Evolutionary conservation across 2,113 vertebrate species (phyloP).

Genomic region (Tamias sibiricus): DNA sequence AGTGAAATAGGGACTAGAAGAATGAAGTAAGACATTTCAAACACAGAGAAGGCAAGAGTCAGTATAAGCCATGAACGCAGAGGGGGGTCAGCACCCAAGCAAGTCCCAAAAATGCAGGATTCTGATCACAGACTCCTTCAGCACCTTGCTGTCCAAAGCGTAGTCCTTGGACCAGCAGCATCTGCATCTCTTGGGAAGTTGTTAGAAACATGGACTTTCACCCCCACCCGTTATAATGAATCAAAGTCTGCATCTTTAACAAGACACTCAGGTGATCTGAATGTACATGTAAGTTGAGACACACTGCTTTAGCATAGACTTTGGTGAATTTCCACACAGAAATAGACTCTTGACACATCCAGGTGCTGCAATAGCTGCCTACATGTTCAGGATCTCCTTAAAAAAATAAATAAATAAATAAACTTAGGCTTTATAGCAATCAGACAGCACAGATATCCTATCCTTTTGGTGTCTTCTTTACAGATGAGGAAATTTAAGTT

Average conservation of each 20-base stretch:
- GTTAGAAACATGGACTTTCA: not conserved
- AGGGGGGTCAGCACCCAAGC: not conserved
- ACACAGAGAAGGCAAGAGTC: not conserved
- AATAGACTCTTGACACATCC: not conserved
- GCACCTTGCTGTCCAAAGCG: not conserved
- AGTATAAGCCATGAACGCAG: not conserved
- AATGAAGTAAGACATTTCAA: not conserved
- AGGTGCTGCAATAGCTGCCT: not conserved
- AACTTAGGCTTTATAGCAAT: not conserved
- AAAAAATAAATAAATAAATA: too few species aligned
- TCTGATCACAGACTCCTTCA: not conserved
- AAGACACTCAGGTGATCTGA: accelerated
- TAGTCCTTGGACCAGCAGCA: not conserved
- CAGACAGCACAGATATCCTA: not conserved
- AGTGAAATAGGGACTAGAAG: not conserved
- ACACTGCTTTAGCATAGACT: not conserved
- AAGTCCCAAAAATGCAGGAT: not conserved
- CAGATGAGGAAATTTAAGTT: not conserved
- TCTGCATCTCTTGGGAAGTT: not conserved
- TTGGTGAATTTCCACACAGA: not conserved
- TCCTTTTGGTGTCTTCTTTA: not conserved
- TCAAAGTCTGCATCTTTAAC: not conserved
- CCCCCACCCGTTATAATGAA: not conserved
- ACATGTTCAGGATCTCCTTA: not conserved
- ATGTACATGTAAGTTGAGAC: not conserved